Conservation (phyloP, 2,888 invertebrate species). For the Heliconius cydno region DNA sequence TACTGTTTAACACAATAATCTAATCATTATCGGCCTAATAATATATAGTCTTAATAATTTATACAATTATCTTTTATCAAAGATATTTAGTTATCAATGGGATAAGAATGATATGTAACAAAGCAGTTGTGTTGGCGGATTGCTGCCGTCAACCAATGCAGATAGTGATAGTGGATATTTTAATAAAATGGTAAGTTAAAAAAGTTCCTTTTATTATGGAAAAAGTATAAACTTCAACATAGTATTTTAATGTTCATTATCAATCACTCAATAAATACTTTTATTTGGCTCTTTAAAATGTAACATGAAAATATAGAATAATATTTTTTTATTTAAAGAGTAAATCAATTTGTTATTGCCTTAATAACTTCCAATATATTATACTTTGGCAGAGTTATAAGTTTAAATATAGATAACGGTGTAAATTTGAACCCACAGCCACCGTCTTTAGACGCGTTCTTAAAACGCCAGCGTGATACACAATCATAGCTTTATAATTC, state of each 20-base stretch:
- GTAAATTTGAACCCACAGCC: too few species aligned
- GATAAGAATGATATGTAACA: constrained; percentile 66
- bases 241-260: background rate
- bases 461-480: too few species aligned
- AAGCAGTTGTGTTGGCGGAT: constrained; percentile 69
- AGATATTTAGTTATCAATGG: constrained; percentile 65
- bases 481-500: too few species aligned
- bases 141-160: constrained; percentile 61
- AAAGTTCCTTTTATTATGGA: background rate
- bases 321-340: background rate
- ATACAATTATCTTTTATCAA: constrained; percentile 63
- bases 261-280: background rate
- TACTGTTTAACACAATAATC: constrained; percentile 37
- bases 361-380: background rate
- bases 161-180: constrained; percentile 56
- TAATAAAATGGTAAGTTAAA: constrained; percentile 44
- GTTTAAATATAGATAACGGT: background rate
- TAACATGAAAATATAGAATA: background rate
- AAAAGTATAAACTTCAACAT: background rate
- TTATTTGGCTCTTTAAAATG: background rate
- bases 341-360: background rate
- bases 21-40: constrained; percentile 59
- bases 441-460: too few species aligned
- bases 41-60: constrained; percentile 58
- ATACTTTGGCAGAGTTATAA: background rate